Evolutionary conservation across 2,888 invertebrate genomes (phyloP), one percentile per base, ranked within the genome.

Genomic region (Rapana venosa): DNA sequence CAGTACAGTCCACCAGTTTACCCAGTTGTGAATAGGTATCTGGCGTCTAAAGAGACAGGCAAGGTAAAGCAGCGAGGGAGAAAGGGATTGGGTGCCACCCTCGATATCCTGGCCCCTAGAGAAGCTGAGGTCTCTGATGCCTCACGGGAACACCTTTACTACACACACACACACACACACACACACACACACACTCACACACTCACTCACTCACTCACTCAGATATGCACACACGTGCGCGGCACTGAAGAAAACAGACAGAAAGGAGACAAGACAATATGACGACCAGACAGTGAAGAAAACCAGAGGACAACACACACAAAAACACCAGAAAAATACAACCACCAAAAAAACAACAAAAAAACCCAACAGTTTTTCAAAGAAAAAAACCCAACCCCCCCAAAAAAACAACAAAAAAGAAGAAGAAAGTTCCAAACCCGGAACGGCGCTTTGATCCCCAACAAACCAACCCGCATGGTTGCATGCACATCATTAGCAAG

Each of bases 91-190:
- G 47, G 47, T 47, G 4, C 47, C 47, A 8, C 8, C 47, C 47
- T 47, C 47, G 8, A 47, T 5, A 47, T 47, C 47, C 47, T 47
- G 47, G 47, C 47, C 47, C 47, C 47, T n/a, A 47, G 47, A 47
- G 47, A 47, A 47, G 47, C 47, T 47, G 47, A 47, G 47, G 47
- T 8, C 47, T 5, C 47, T 47, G 47, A 8, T 8, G 8, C 47
- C 8, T 47, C 47, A 47, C 47, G 47, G 47, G 47, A 47, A 47
- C 2, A 47, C 47, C 61, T 74, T 74, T 1, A 74, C 74, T 22
- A 26, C 74, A 74, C 74, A 74, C n/a, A 74, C 74, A 74, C 74
- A 74, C 74, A n/a, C 74, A 74, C 74, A n/a, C 74, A 74, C 74
- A n/a, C 74, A 74, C 74, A n/a, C 74, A 74, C 74, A n/a, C 74